phyloP scores from a whole-genome alignment of 2,113 vertebrate species.

The Onychostruthus taczanowskii region DNA sequence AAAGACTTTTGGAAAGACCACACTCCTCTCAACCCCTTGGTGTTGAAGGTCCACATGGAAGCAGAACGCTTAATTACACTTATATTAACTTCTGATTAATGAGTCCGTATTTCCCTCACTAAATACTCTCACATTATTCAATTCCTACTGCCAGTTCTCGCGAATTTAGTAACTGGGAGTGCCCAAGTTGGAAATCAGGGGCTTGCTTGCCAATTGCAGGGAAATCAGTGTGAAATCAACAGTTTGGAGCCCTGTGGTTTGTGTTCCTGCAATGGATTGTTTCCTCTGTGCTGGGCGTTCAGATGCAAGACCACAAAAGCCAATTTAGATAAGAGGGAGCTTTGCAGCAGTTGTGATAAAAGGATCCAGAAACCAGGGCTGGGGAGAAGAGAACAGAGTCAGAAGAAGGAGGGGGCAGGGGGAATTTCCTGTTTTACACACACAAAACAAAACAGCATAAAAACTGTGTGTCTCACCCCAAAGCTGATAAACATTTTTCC shows the following conservation, averaged over 20 bases:
- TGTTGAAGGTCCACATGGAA: background rate
- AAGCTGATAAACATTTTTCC: slow-evolving; percentile 44
- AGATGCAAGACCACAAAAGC: slow-evolving; percentile 30
- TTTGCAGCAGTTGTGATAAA: slow-evolving; percentile 48
- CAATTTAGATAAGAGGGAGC: slow-evolving; percentile 60
- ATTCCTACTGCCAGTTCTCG: background rate
- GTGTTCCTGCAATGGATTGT: slow-evolving; percentile 1
- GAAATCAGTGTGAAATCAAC: slow-evolving; percentile 29
- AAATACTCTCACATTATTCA: background rate
- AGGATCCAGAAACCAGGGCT: slow-evolving; percentile 41
- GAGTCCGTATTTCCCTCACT: background rate
- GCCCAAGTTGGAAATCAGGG: background rate
- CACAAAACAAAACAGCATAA: background rate
- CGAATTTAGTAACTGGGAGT: background rate
- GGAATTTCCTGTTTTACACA: slow-evolving; percentile 37
- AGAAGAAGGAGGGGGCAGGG: slow-evolving; percentile 12
- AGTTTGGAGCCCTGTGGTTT: background rate
- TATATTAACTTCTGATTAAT: background rate
- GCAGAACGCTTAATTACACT: background rate
- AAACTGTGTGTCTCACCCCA: slow-evolving; percentile 8
- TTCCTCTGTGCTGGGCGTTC: background rate
- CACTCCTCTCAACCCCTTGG: accelerated
- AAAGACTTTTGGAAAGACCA: background rate
- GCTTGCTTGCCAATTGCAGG: background rate
- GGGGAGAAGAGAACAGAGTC: background rate